Evolutionary conservation across 2,797 vertebrate species (phyloP).

Genomic region (Apogon talboti): DNA sequence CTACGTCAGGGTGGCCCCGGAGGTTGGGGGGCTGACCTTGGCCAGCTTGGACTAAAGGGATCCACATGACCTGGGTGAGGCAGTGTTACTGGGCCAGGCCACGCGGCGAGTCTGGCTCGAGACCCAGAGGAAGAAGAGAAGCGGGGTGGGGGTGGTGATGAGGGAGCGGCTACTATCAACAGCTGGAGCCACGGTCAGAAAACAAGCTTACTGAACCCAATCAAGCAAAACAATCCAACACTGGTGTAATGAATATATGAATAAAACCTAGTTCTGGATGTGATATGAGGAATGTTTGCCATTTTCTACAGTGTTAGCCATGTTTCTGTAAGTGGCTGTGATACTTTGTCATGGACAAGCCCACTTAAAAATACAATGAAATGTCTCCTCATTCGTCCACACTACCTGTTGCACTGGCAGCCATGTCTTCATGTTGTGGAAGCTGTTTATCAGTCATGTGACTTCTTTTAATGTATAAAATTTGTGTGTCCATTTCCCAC

Average conservation of each 20-base stretch:
- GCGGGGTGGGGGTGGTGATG: constrained; percentile 27
- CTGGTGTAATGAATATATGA: constrained; percentile 16
- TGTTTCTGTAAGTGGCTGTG: too few species aligned
- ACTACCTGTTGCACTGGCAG: too few species aligned
- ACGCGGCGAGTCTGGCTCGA: constrained; percentile 33
- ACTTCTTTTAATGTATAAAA: too few species aligned
- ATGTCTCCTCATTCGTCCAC: too few species aligned
- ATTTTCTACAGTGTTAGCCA: too few species aligned
- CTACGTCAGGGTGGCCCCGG: constrained; percentile 28
- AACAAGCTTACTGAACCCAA: constrained; percentile 43
- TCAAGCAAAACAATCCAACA: constrained; percentile 18
- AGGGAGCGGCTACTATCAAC: constrained; percentile 61
- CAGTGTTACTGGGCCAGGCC: constrained; percentile 32
- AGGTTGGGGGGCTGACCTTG: constrained; percentile 54
- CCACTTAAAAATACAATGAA: too few species aligned
- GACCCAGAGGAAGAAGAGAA: constrained; percentile 2
- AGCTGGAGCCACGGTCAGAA: constrained; percentile 66
- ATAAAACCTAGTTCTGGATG: not conserved
- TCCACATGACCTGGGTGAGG: constrained; percentile 39
- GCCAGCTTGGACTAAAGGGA: constrained; percentile 42
- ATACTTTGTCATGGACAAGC: too few species aligned
- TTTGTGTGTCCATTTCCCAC: too few species aligned
- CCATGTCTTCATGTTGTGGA: too few species aligned
- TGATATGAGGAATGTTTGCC: too few species aligned
- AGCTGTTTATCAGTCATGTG: too few species aligned